Base-by-base conservation (phyloP, 92 coral and sea anemone species). In the Anthopleura xanthogrammica region DNA sequence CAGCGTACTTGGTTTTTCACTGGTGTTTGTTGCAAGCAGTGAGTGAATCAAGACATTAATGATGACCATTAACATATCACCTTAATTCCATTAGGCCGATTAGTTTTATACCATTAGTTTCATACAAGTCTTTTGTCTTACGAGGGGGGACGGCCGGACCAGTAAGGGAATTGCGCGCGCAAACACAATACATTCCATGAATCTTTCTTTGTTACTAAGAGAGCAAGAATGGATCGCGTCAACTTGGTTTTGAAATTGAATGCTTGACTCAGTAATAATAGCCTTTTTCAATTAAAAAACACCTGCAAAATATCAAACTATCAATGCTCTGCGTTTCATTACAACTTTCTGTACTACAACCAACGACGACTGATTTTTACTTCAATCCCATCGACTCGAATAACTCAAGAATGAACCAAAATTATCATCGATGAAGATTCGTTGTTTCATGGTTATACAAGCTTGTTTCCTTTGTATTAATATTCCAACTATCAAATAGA, bases 61-160 rank as follows among this genome's bases (percentile, higher is more conserved):
- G 24, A 39, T 22, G 16, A 8, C 46, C 12, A 81, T 81, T 81
- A 81, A 14, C 77, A 52, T 81, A 81, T 81, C 84, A 50, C 74
- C 65, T 70, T 81, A 39, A 66, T n/a, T 41, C 29, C 36, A 79
- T 79, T 79, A 79, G 16, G 52, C 72, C 54, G 9, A 23, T 16
- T 24, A 60, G 84, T 46, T 43, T 65, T 66, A 68, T 68, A 65
- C 78, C 84, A 52, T 81, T 41, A 72, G 52, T 81, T 81, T 81
- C 77, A 66, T 80, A 41, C 36, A n/a, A 64, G 72, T 11, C 40
- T 29, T 12, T 68, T 68, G 74, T 68, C 16, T 68, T 29, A n/a
- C 41, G 58, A 54, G 0, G 0, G 58, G 14, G 58, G 29, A 24
- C 29, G 23, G 23, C 36, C 36, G 36, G 22, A 62, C 70, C 29